These are phyloP conservation scores for Coilia nasus DNA, from an alignment of 2,797 vertebrate species.

Conservation along the genomic window DNA sequence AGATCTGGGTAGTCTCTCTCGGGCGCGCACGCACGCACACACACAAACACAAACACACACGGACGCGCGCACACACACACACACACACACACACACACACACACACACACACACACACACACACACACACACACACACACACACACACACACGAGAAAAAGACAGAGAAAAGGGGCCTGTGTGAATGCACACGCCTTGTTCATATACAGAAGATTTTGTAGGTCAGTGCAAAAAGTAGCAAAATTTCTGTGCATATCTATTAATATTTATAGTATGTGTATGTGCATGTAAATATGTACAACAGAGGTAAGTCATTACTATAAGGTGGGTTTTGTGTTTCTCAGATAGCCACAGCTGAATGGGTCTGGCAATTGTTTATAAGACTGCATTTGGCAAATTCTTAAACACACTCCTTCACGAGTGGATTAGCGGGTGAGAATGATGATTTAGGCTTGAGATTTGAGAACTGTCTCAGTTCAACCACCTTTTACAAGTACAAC, in stretches of 20 bases:
- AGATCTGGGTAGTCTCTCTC: constrained; percentile 3
- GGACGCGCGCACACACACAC: too few relatives aligned
- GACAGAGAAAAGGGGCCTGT: not conserved
- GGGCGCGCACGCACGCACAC: too few relatives aligned
- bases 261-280: not conserved
- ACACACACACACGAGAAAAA: too few relatives aligned
- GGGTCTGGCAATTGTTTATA: not conserved
- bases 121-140: too few relatives aligned
- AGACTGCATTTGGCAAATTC: not conserved
- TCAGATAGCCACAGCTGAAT: not conserved
- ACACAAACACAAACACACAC: too few relatives aligned
- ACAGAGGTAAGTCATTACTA: not conserved
- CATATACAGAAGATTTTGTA: not conserved
- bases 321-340: not conserved
- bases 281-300: not conserved
- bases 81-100: too few relatives aligned
- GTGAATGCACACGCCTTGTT: not conserved
- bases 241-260: not conserved
- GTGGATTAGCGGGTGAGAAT: not conserved
- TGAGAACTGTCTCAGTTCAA: not conserved
- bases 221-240: not conserved
- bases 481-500: not conserved
- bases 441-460: not conserved
- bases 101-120: too few relatives aligned
- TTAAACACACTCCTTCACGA: not conserved